These are phyloP conservation scores for Tetramorium alpestre DNA, from an alignment of 1,140 invertebrate genomes.

Conservation along the genomic window DNA sequence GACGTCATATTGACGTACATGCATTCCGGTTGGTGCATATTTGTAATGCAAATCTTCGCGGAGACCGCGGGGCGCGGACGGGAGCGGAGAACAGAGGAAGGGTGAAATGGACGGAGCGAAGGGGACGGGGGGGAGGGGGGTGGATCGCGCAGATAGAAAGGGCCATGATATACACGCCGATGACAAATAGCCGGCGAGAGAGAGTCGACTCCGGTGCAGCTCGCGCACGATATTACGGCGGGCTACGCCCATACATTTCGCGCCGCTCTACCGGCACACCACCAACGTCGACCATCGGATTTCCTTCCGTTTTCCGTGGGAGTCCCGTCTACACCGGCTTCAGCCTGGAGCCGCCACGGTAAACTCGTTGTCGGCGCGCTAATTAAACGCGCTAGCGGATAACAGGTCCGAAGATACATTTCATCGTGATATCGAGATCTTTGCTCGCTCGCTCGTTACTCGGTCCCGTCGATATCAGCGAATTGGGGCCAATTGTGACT, in stretches of 20 bases:
- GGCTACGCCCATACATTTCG: conserved; percentile 76
- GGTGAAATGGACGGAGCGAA: conserved; percentile 35
- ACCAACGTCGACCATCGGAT: conserved; percentile 70
- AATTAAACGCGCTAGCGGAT: conserved; percentile 63
- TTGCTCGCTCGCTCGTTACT: background rate
- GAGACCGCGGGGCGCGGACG: conserved; percentile 60
- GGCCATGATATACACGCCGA: conserved; percentile 76
- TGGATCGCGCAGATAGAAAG: conserved; percentile 72
- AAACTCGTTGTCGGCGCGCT: conserved; percentile 63
- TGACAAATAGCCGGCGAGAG: conserved; percentile 78
- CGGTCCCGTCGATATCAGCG: background rate
- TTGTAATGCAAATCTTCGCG: conserved; percentile 82
- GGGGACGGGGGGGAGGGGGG: background rate
- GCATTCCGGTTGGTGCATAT: conserved; percentile 75
- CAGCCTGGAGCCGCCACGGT: conserved; percentile 27
- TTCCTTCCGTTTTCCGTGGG: conserved; percentile 77
- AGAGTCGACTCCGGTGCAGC: conserved; percentile 65
- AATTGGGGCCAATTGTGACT: background rate
- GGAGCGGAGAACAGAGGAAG: conserved; percentile 1
- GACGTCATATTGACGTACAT: conserved; percentile 79
- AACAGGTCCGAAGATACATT: conserved; percentile 23
- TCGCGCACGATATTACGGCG: conserved; percentile 75
- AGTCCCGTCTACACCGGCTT: conserved; percentile 57
- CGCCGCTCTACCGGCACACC: conserved; percentile 59
- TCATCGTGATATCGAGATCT: conserved; percentile 20